These are phyloP conservation scores for Lethocerus indicus DNA, from an alignment of 1,140 invertebrate genomes.

Conservation along the genomic window DNA sequence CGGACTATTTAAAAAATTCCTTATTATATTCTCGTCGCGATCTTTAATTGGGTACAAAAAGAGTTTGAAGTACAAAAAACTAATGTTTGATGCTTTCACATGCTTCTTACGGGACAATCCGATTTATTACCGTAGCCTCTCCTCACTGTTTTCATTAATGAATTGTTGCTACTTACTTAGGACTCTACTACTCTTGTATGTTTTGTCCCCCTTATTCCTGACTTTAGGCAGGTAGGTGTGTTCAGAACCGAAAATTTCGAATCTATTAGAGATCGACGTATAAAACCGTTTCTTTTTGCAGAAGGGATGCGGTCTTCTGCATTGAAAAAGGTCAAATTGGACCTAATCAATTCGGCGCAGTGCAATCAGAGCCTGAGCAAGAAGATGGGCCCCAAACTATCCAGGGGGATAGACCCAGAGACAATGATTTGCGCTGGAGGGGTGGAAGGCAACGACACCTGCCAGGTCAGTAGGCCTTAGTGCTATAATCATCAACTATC, in stretches of 20 bases:
- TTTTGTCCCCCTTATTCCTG: too few species aligned
- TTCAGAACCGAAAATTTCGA: background rate
- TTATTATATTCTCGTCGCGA: too few species aligned
- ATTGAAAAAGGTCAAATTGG: slow-evolving; percentile 3
- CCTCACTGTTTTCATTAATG: too few species aligned
- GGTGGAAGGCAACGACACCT: slow-evolving; percentile 44
- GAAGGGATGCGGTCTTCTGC: background rate
- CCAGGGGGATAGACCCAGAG: slow-evolving; percentile 25
- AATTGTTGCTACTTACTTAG: too few species aligned
- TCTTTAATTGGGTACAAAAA: background rate
- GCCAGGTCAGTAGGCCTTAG: slow-evolving; percentile 43
- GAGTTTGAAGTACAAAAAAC: too few species aligned
- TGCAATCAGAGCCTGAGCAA: background rate
- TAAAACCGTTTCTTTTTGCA: background rate
- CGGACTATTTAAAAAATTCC: too few species aligned
- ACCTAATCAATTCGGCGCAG: background rate
- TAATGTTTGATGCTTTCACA: too few species aligned
- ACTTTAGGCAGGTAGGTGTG: background rate
- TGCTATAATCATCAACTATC: too few species aligned
- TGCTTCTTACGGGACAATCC: too few species aligned
- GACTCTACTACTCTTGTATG: too few species aligned
- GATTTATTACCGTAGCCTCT: too few species aligned
- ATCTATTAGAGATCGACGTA: background rate
- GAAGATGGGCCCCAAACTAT: background rate
- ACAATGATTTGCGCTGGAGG: slow-evolving; percentile 44